phyloP scores from a whole-genome alignment of 2,797 vertebrate species.

The Clarias pachynema region DNA sequence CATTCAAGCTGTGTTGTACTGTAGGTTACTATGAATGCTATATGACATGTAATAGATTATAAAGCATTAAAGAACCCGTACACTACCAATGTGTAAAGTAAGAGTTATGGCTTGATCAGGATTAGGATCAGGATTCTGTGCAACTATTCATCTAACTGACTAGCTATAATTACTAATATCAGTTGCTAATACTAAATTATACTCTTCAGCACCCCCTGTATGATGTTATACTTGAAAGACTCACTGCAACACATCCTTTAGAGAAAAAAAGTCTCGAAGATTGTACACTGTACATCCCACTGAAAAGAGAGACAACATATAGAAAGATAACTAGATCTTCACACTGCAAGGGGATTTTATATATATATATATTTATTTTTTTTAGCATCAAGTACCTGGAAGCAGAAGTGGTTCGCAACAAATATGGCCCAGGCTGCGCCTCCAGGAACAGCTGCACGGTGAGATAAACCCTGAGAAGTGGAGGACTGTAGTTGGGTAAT shows the following conservation, averaged over 20 bases:
- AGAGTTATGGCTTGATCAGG: background rate
- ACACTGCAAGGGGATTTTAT: background rate
- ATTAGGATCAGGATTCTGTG: background rate
- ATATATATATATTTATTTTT: background rate
- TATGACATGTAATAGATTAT: too few relatives aligned
- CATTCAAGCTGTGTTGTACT: too few relatives aligned
- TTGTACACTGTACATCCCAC: background rate
- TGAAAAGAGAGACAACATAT: background rate
- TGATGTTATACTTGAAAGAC: background rate
- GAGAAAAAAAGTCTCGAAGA: background rate
- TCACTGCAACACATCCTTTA: background rate
- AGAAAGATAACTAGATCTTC: constrained; percentile 5
- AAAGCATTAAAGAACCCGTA: too few relatives aligned
- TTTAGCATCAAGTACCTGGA: constrained; percentile 14
- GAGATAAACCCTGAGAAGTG: constrained; percentile 72
- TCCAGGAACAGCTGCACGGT: constrained; percentile 70
- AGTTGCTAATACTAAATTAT: background rate
- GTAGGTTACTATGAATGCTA: too few relatives aligned
- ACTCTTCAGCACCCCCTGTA: background rate
- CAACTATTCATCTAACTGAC: background rate
- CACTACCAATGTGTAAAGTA: background rate
- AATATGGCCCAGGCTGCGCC: constrained; percentile 53
- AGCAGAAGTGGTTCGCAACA: constrained; percentile 11
- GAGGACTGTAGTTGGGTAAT: constrained; percentile 67
- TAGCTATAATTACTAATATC: too few relatives aligned